A percentile compares a stretch with the other conserved stretches of the same genome.
Evolutionary conservation across 2,797 vertebrate species (phyloP).

Genomic region (Podargus strigoides): DNA sequence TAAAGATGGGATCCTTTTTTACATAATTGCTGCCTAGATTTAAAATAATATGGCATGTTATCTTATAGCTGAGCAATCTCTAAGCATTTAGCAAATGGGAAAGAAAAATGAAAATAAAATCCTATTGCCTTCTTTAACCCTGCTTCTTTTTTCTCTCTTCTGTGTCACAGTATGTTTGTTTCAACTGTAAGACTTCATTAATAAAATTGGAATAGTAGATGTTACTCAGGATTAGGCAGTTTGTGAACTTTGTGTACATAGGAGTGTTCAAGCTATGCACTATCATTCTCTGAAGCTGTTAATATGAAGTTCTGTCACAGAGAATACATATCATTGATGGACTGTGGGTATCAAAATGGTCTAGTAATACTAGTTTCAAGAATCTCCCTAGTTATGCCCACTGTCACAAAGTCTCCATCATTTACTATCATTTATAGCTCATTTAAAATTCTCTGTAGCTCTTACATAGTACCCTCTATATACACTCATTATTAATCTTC

Average conservation of each 20-base stretch:
- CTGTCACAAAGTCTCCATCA: not conserved
- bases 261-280: not conserved
- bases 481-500: not conserved
- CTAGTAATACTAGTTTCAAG: not conserved
- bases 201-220: not conserved
- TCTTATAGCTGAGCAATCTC: not conserved
- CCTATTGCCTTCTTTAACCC: not conserved
- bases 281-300: not conserved
- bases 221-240: not conserved
- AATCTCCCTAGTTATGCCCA: not conserved
- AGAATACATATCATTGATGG: not conserved
- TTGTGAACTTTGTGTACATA: not conserved
- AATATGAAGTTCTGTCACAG: not conserved
- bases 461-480: not conserved
- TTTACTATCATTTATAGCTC: not conserved
- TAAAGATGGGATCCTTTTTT: not conserved
- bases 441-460: not conserved
- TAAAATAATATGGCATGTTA: not conserved
- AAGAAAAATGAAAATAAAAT: not conserved
- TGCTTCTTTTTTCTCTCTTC: not conserved
- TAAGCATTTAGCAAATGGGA: not conserved
- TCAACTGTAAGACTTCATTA: not conserved
- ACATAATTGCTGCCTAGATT: not conserved
- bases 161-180: not conserved
- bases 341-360: not conserved